Evolutionary conservation across 2,888 invertebrate genomes (phyloP), one percentile per base, ranked within the genome.

Genomic region (Endomychus coccineus): DNA sequence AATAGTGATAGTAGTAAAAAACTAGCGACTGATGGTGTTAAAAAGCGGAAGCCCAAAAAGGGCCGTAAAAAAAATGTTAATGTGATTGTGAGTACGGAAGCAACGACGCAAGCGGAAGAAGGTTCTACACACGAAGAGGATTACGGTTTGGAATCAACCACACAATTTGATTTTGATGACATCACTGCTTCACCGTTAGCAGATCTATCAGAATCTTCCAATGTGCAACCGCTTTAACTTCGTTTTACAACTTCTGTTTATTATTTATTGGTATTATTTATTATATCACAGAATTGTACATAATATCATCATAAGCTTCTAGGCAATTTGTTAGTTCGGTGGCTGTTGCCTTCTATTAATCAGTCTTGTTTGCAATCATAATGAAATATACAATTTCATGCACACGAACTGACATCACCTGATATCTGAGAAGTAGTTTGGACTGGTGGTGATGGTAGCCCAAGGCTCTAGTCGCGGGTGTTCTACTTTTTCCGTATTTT

Each of bases 211-310:
- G 33, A 37, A 19, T 28, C 34, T 19, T 30, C 40, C 32, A 40
- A 34, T 31, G 10, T 27, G 14, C 35, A 40, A 35, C 27, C 23
- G 21, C 28, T 40, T 35, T 31, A 36, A 42, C 33, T 38, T n/a
- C 33, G 23, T 22, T 27, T 13, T 21, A 16, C 11, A 31, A 25
- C 46, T 44, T 49, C 53, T n/a, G n/a, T 51, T 50, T 54, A 46
- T 56, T 62, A 63, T 64, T 65, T 65, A 64, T 64, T 64, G 61
- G 58, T 62, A 57, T 55, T 66, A 66, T 66, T 66, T 66, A 66
- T 66, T 66, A 58, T 63, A 63, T 58, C 56, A 57, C 62, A 52
- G 52, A 49, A 51, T 53, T 64, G 62, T 62, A 62, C 50, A 64
- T 62, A 62, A 52, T 56, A 58, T 51, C 52, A 50, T 58, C 52